Conservation (phyloP, 2,797 vertebrate genomes). For the Melanotaenia maccullochi region DNA sequence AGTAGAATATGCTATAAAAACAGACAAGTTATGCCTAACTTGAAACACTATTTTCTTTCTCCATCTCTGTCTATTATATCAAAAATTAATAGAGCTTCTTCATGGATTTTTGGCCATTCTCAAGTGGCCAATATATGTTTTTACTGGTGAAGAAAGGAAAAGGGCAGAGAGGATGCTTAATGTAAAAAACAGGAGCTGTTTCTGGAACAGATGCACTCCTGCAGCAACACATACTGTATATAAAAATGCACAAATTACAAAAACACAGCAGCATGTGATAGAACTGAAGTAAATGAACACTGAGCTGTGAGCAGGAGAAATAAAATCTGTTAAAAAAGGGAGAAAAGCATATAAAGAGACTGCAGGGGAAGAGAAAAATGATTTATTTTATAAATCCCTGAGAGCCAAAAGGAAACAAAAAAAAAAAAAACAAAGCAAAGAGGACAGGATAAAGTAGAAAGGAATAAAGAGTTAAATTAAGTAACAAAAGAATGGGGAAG, state of each 20-base stretch:
- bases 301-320: not conserved
- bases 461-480: not conserved
- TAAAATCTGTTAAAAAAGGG: not conserved
- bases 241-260: not conserved
- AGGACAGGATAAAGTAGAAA: not conserved
- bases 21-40: not conserved
- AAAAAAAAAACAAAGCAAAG: not conserved
- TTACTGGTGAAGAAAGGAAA: slow-evolving; percentile 14
- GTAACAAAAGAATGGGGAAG: not conserved
- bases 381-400: not conserved
- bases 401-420: not conserved
- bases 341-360: not conserved
- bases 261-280: not conserved
- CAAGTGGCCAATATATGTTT: slow-evolving; percentile 8
- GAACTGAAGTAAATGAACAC: not conserved
- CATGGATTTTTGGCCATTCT: not conserved
- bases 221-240: no score
- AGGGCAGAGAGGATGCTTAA: slow-evolving; percentile 9
- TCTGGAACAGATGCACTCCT: slow-evolving; percentile 6
- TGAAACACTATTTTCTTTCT: not conserved
- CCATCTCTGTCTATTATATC: not conserved
- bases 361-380: not conserved
- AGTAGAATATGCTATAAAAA: not conserved
- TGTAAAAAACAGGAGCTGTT: slow-evolving; percentile 7
- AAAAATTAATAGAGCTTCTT: not conserved